phyloP scores from a whole-genome alignment of 2,888 invertebrate species.

The Mellilla xanthometata region DNA sequence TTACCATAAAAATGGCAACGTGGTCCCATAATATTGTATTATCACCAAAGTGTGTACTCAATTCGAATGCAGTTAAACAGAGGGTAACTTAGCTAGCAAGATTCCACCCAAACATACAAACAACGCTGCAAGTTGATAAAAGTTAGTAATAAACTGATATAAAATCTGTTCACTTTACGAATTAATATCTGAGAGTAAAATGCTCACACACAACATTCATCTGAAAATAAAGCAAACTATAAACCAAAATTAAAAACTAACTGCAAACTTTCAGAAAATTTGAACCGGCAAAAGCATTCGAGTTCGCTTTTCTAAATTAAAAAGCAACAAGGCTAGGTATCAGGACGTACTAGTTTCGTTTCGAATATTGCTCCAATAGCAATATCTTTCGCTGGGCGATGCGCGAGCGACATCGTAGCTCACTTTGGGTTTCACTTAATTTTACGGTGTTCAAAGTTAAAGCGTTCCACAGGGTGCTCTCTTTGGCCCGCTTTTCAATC shows the following conservation, averaged over 20 bases:
- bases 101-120: too few relatives aligned
- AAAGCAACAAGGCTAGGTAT: slow-evolving; percentile 19
- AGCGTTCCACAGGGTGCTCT: slow-evolving; percentile 35
- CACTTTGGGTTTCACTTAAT: slow-evolving; percentile 44
- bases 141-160: too few relatives aligned
- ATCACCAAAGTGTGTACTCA: too few relatives aligned
- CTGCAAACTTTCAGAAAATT: slow-evolving; percentile 2
- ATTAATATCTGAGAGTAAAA: neutral
- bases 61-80: too few relatives aligned
- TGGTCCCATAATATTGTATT: too few relatives aligned
- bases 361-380: slow-evolving; percentile 20
- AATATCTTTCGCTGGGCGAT: slow-evolving; percentile 29
- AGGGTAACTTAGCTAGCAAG: too few relatives aligned
- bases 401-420: slow-evolving; percentile 16
- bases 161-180: too few relatives aligned
- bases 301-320: slow-evolving; percentile 16
- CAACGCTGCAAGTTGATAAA: too few relatives aligned
- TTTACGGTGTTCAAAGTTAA: slow-evolving; percentile 51
- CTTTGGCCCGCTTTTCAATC: slow-evolving; percentile 36
- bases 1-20: too few relatives aligned
- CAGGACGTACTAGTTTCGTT: slow-evolving; percentile 4
- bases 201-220: neutral
- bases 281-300: slow-evolving; percentile 11
- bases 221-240: neutral
- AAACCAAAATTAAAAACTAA: slow-evolving; percentile 16